A percentile compares a stretch with the other conserved stretches of the same genome.
These are phyloP conservation scores for Bimastos eiseni DNA, from an alignment of 2,888 invertebrate genomes.

Conservation along the genomic window DNA sequence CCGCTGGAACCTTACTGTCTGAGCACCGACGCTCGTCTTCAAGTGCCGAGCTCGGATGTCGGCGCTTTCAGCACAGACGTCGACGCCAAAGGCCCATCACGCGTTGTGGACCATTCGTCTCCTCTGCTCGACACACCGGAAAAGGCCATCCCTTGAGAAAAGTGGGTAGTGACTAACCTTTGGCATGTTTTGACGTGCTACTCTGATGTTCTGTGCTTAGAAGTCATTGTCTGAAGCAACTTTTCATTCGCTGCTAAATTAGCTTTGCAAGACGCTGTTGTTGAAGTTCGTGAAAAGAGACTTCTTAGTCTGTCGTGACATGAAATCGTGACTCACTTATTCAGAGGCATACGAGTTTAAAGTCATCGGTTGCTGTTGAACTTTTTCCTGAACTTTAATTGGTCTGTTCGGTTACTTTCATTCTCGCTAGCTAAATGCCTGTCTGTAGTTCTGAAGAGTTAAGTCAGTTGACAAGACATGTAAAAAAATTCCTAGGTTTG, in stretches of 20 bases:
- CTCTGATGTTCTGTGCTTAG: conserved; percentile 8
- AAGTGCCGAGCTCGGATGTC: neutral
- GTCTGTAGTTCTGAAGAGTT: neutral
- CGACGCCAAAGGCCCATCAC: neutral
- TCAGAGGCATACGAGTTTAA: neutral
- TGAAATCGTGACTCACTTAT: neutral
- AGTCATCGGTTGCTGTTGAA: neutral
- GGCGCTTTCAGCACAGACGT: neutral
- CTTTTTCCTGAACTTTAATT: neutral
- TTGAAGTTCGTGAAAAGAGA: neutral
- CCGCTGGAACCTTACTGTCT: neutral
- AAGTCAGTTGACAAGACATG: neutral
- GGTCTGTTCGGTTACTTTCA: neutral
- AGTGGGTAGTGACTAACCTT: neutral
- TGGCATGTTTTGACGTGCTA: neutral
- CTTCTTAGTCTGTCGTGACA: neutral
- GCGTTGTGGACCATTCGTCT: neutral
- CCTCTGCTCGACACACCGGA: neutral
- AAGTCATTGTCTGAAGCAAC: neutral
- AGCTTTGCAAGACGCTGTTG: neutral
- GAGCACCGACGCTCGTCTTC: neutral
- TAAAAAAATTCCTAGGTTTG: neutral
- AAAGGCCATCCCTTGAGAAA: neutral
- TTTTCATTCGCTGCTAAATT: neutral
- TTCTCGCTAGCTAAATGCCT: neutral